Evolutionary conservation across 1,140 invertebrate species (phyloP).

Genomic region (Anastrepha obliqua): DNA sequence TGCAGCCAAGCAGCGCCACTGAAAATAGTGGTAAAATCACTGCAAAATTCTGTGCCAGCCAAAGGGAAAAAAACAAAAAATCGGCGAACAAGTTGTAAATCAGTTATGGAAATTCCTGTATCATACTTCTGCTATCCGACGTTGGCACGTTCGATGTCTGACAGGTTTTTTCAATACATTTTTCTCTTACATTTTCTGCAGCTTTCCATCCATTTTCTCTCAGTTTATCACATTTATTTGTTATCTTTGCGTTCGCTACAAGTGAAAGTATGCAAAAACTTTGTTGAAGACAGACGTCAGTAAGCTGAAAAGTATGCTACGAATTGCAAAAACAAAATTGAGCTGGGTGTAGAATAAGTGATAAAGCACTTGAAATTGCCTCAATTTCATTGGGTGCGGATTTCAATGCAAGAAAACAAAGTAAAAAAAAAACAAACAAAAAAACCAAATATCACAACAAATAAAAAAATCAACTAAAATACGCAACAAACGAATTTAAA

Average conservation of each 20-base stretch:
- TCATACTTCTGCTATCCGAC: neutral
- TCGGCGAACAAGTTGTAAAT: constrained; percentile 27
- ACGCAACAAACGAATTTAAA: too few species aligned
- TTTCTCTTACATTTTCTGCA: neutral
- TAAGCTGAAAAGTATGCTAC: constrained; percentile 21
- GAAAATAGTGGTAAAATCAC: constrained; percentile 16
- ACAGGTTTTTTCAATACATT: neutral
- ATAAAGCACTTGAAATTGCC: neutral
- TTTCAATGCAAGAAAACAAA: too few species aligned
- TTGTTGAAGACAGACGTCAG: neutral
- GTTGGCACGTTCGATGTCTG: neutral
- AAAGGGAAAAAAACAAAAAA: neutral
- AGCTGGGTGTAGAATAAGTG: neutral
- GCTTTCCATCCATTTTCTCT: neutral
- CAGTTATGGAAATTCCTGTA: constrained; percentile 47
- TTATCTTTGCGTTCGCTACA: neutral
- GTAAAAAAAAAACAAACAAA: too few species aligned
- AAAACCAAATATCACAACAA: too few species aligned
- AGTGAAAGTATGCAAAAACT: constrained; percentile 40
- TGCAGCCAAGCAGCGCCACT: neutral
- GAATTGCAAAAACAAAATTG: neutral
- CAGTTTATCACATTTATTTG: constrained; percentile 24
- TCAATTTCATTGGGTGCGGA: neutral
- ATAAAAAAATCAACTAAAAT: too few species aligned
- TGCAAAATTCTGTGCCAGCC: constrained; percentile 5